These are phyloP conservation scores for Caenorhabditis afra DNA, from an alignment of 2,888 invertebrate genomes.

Conservation along the genomic window DNA sequence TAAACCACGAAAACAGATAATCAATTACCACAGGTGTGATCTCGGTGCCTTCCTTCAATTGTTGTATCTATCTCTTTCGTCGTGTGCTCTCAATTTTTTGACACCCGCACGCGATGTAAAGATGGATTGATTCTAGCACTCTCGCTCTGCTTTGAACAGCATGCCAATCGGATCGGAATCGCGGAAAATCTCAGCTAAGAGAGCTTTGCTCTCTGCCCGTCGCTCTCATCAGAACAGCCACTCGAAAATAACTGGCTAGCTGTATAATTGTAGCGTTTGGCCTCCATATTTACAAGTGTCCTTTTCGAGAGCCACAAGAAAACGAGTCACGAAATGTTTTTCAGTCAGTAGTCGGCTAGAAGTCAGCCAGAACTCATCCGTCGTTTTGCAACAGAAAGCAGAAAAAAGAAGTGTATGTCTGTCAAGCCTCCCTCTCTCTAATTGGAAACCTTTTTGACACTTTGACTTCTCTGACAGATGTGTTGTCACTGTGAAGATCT, in stretches of 20 bases:
- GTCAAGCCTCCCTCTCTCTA: conserved; percentile 39
- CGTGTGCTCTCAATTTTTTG: conserved; percentile 45
- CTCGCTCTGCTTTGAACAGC: conserved; percentile 44
- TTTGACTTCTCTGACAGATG: conserved; percentile 53
- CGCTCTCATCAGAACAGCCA: conserved; percentile 27
- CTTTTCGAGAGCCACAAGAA: conserved; percentile 32
- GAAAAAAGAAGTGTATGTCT: conserved; percentile 21
- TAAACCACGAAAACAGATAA: conserved; percentile 59
- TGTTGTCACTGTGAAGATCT: conserved; percentile 36
- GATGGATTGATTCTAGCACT: conserved; percentile 59
- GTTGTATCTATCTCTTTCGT: conserved; percentile 51
- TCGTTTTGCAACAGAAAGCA: conserved; percentile 30
- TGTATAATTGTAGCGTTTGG: conserved; percentile 50
- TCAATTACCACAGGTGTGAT: conserved; percentile 59
- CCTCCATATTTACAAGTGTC: conserved; percentile 48
- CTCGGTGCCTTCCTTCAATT: conserved; percentile 48
- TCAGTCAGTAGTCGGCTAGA: conserved; percentile 9
- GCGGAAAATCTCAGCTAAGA: conserved; percentile 23
- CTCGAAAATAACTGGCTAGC: conserved; percentile 30
- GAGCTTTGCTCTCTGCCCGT: neutral
- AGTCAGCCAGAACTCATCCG: conserved; percentile 17
- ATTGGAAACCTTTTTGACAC: conserved; percentile 58
- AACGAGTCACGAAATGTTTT: conserved; percentile 55
- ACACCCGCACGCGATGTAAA: conserved; percentile 59
- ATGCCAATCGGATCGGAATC: conserved; percentile 46